Evolutionary conservation across 2,888 invertebrate genomes (phyloP), one percentile per base, ranked within the genome.

Genomic region (Eilema caniola): DNA sequence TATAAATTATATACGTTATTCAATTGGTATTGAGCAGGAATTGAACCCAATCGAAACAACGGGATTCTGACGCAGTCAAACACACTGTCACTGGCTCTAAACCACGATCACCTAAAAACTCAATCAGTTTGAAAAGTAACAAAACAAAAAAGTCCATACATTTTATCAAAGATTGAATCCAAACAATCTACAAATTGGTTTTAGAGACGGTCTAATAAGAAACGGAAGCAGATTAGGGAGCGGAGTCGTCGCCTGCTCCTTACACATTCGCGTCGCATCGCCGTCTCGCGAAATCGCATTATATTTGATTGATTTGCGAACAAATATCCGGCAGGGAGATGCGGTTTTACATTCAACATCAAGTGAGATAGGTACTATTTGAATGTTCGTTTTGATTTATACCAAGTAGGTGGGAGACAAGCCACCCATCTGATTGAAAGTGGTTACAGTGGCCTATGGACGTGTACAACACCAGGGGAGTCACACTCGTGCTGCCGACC

Each of bases 301-400:
- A 72, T n/a, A 16, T 31, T 24, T 69, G 73, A 81, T 79, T 76
- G 82, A 79, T 79, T 80, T 79, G 71, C 70, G 60, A 61, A 59
- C 20, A 66, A 74, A 68, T 72, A 71, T 75, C 67, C 71, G 69
- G 70, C 7, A 28, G 47, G 62, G 59, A 0, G 14, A 16, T 60
- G 56, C 41, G 59, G 68, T 68, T 47, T 41, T 24, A 24, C 20
- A 33, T 57, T 10, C 53, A n/a, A 10, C 20, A 20, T 41, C 41
- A 3, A 47, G 0, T 0, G 20, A 53, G 53, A 28, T 28, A 28
- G 28, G n/a, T n/a, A n/a, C n/a, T 28, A 28, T 28, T 28, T 28
- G 28, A 28, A 28, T 28, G 5, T 28, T 2, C 28, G 28, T 28
- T 28, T 28, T 28, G 28, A 28, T 28, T 28, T 28, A 28, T n/a